phyloP scores from a whole-genome alignment of 2,113 vertebrate genomes.

The Entosphenus tridentatus region DNA sequence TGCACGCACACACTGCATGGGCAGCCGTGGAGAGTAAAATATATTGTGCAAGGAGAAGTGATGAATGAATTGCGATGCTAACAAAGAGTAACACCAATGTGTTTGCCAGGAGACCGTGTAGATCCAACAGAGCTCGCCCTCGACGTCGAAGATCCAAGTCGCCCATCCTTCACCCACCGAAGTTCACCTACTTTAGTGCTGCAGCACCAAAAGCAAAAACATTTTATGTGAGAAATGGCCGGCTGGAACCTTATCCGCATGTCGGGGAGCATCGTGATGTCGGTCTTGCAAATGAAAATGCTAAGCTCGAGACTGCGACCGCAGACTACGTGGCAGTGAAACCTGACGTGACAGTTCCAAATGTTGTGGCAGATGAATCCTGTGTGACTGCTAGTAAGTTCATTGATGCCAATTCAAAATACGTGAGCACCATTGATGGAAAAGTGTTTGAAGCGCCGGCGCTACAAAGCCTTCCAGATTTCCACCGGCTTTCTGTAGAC shows the following conservation, averaged over 20 bases:
- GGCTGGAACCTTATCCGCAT: conserved; percentile 20
- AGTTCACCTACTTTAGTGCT: conserved; percentile 66
- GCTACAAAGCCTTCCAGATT: conserved; percentile 37
- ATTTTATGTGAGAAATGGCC: conserved; percentile 38
- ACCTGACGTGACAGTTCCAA: conserved; percentile 14
- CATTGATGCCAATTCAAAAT: conserved; percentile 14
- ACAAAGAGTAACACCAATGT: too few relatives aligned
- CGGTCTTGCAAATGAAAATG: conserved; percentile 14
- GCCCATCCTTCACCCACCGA: conserved; percentile 72
- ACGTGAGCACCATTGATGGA: conserved; percentile 15
- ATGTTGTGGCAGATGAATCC: conserved; percentile 10
- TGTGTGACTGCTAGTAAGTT: conserved; percentile 12
- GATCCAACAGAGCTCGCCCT: conserved; percentile 17
- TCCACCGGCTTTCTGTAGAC: conserved; percentile 29
- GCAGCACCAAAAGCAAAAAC: conserved; percentile 21
- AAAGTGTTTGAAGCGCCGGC: conserved; percentile 22
- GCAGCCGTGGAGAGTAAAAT: too few relatives aligned
- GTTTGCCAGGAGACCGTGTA: too few relatives aligned
- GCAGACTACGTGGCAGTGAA: conserved; percentile 17
- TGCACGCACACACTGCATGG: too few relatives aligned
- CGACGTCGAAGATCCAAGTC: conserved; percentile 71
- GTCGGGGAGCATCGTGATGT: conserved; percentile 24
- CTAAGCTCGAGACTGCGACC: conserved; percentile 19
- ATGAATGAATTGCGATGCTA: too few relatives aligned
- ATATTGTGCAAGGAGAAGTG: too few relatives aligned